Conservation (phyloP, 2,113 vertebrate genomes). For the Micronisus gabar region DNA sequence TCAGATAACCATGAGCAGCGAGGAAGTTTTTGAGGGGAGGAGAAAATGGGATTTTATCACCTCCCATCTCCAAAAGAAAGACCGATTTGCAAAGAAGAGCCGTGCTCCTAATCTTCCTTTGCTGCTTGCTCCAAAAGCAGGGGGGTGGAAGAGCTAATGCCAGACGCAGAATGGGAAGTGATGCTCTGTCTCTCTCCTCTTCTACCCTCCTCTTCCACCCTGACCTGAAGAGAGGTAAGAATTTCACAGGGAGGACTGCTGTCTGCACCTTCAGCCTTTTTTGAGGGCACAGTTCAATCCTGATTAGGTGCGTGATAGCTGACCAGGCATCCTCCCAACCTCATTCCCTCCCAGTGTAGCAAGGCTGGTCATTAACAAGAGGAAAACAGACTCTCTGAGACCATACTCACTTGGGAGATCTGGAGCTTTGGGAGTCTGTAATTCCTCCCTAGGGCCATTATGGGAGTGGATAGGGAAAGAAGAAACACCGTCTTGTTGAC, state of each 20-base stretch:
- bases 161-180: accelerated
- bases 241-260: neutral
- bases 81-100: neutral
- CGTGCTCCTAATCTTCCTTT: neutral
- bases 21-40: neutral
- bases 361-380: neutral
- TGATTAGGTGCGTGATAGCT: neutral
- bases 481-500: neutral
- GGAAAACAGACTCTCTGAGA: neutral
- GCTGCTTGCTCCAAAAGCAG: neutral
- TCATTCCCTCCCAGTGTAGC: neutral
- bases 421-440: neutral
- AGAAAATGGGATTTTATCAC: neutral
- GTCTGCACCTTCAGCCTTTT: neutral
- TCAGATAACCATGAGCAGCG: accelerated
- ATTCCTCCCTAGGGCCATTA: neutral
- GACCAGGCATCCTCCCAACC: neutral
- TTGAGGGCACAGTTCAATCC: neutral
- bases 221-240: neutral
- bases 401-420: neutral
- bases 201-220: neutral
- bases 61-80: neutral
- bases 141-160: neutral
- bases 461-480: neutral
- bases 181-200: neutral